phyloP scores from a whole-genome alignment of 1,140 invertebrate genomes.

The Drosophila grimshawi region DNA sequence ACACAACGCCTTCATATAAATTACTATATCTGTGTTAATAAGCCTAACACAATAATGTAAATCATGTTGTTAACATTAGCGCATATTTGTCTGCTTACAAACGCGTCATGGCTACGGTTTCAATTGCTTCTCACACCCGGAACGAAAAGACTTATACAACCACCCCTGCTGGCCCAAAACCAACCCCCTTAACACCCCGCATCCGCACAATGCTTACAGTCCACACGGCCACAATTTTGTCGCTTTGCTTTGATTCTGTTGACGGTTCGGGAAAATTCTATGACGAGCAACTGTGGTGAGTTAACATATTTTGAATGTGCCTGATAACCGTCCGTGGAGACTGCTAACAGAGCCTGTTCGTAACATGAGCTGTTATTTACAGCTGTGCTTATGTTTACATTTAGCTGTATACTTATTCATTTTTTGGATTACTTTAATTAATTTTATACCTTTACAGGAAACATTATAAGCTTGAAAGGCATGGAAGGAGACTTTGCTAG shows the following conservation, averaged over 20 bases:
- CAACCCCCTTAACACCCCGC: neutral
- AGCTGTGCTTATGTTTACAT: neutral
- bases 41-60: constrained; percentile 18
- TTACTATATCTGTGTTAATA: neutral
- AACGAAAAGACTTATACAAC: constrained; percentile 24
- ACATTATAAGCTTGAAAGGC: too few relatives aligned
- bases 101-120: constrained; percentile 16
- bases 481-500: too few relatives aligned
- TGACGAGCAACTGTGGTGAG: constrained; percentile 41
- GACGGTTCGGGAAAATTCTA: neutral
- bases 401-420: constrained; percentile 2
- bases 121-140: constrained; percentile 17
- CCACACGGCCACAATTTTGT: constrained; percentile 67
- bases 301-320: constrained; percentile 43
- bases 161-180: neutral
- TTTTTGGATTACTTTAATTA: neutral
- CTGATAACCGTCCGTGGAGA: constrained; percentile 31
- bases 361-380: constrained; percentile 13
- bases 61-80: constrained; percentile 31
- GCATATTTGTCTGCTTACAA: constrained; percentile 23
- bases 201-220: constrained; percentile 15
- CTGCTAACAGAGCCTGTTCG: constrained; percentile 27
- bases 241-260: constrained; percentile 40
- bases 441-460: too few relatives aligned
- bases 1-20: too few relatives aligned